Evolutionary conservation across 2,113 vertebrate genomes (phyloP).

Genomic region (Fukomys damarensis): DNA sequence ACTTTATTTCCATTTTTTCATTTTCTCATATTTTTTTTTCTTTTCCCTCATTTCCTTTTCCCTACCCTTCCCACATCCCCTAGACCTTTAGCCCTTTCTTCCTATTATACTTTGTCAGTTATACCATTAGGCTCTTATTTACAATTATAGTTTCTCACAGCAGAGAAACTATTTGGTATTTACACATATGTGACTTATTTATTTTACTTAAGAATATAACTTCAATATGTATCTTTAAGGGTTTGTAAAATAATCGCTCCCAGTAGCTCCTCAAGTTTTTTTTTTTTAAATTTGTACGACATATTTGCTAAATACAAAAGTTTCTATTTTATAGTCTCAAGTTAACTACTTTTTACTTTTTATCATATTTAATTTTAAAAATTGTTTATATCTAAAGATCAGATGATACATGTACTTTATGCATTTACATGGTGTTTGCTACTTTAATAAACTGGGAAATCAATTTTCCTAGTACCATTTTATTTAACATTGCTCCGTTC

Average conservation of each 20-base stretch:
- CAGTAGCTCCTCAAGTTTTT: neutral
- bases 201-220: too few relatives aligned
- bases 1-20: too few relatives aligned
- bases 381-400: neutral
- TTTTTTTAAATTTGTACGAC: neutral
- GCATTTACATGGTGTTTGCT: neutral
- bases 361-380: constrained; percentile 9
- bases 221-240: too few relatives aligned
- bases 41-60: too few relatives aligned
- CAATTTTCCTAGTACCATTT: neutral
- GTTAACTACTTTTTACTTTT: neutral
- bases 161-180: too few relatives aligned
- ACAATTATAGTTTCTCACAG: too few relatives aligned
- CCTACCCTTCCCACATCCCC: too few relatives aligned
- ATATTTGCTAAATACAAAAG: neutral
- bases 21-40: too few relatives aligned
- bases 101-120: too few relatives aligned
- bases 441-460: neutral
- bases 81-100: too few relatives aligned
- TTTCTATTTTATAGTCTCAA: neutral
- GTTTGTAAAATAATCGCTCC: neutral
- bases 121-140: too few relatives aligned
- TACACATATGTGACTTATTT: too few relatives aligned
- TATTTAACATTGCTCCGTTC: constrained; percentile 24
- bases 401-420: neutral